phyloP scores from a whole-genome alignment of 2,797 vertebrate species.

The Tolypeutes matacus region DNA sequence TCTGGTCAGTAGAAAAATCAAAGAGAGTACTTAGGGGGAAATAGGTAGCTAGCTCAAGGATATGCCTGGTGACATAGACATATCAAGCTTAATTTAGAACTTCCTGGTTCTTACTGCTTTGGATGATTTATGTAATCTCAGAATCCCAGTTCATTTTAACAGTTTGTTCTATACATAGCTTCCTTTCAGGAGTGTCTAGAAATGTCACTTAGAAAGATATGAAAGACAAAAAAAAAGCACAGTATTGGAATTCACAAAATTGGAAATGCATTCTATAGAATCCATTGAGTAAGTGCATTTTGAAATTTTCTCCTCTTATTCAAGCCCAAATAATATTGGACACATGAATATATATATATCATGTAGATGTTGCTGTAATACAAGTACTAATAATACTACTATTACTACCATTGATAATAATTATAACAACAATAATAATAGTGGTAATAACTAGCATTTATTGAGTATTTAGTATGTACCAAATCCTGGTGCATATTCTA shows the following conservation, averaged over 20 bases:
- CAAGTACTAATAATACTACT: too few species aligned
- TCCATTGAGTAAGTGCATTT: background rate
- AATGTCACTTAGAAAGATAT: background rate
- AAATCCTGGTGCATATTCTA: background rate
- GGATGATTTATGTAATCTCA: slow-evolving; percentile 44
- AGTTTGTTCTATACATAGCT: background rate
- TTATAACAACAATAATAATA: background rate
- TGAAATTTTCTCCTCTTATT: background rate
- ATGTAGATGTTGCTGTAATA: background rate
- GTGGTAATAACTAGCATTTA: accelerated
- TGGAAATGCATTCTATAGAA: slow-evolving; percentile 4
- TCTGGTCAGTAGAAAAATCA: background rate
- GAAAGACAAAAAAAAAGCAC: background rate
- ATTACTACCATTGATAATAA: background rate
- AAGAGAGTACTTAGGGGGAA: background rate
- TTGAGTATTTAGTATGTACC: background rate
- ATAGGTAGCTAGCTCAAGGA: background rate
- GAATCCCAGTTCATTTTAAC: slow-evolving; percentile 12
- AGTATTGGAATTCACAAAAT: background rate
- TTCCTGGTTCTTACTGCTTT: slow-evolving; percentile 25
- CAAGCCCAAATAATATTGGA: background rate
- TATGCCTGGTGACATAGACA: background rate
- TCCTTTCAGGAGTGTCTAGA: background rate
- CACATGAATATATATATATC: background rate
- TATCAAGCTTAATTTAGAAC: slow-evolving; percentile 19